These are phyloP conservation scores for Prenolepis imparis DNA, from an alignment of 2,888 invertebrate genomes.

Conservation along the genomic window DNA sequence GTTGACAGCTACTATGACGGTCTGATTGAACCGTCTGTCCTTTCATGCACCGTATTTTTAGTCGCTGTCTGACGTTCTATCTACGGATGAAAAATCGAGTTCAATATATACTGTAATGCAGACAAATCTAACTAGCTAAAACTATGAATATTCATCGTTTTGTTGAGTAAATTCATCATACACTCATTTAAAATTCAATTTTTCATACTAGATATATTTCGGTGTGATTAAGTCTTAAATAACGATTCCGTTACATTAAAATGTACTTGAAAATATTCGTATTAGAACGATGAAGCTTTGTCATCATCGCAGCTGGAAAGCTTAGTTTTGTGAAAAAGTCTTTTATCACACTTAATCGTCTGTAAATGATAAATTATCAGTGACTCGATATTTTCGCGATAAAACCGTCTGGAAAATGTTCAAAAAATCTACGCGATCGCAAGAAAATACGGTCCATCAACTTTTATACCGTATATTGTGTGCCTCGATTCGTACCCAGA, in stretches of 20 bases:
- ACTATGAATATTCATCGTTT: slow-evolving; percentile 39
- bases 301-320: background rate
- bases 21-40: slow-evolving; percentile 69
- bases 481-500: no score
- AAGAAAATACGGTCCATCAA: slow-evolving; percentile 3
- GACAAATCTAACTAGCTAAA: slow-evolving; percentile 5
- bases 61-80: slow-evolving; percentile 33
- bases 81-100: background rate
- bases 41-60: slow-evolving; percentile 70
- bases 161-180: slow-evolving; percentile 10
- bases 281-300: background rate
- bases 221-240: background rate
- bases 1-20: slow-evolving; percentile 67
- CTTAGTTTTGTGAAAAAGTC: background rate
- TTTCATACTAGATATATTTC: slow-evolving; percentile 11
- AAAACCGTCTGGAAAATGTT: background rate
- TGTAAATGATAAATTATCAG: background rate
- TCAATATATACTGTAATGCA: background rate
- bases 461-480: background rate
- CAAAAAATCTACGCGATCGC: background rate
- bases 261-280: background rate
- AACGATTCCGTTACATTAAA: slow-evolving; percentile 4
- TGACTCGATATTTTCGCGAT: background rate
- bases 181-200: slow-evolving; percentile 15
- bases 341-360: background rate